Evolutionary conservation across 2,113 vertebrate genomes (phyloP), one percentile per base, ranked within the genome.

Genomic region (Tetraodon nigroviridis): DNA sequence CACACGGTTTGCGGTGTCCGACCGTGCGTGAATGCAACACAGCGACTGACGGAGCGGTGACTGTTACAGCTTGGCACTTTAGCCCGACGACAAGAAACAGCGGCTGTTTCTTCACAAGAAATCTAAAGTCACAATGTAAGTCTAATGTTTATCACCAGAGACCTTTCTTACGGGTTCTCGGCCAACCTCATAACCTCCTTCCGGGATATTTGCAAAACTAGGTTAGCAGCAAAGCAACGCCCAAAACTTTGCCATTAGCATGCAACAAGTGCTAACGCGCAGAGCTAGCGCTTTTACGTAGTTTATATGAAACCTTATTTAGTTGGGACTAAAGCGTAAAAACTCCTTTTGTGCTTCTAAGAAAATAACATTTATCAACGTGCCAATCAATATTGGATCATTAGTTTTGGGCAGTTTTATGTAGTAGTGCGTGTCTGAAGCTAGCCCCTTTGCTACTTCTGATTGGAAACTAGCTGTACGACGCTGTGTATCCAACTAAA

Each of bases 261-360:
- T 49, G 71, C 85, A 87, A 87, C 85, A 87, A 88, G 86, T 87
- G 82, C 65, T 86, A 72, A 17, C 46, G 42, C 22, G 11, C 3
- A 11, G 24, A 27, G 0, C 37, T 22, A n/a, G 4, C 32, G 8
- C 17, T 60, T 49, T 24, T 2, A 55, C 51, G 32, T 37, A 37
- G 32, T 37, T 37, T 37, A 37, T 37, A 11, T 11, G 8, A 37
- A 37, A 37, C 8, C 7, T 7, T 7, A 37, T 11, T 37, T 11
- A 37, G 8, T 37, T 37, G 6, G 2, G 14, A 17, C 14, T 44
- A 15, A 44, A 14, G 42, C 1, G 15, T 44, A 17, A 17, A 1
- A 44, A 17, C 14, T 44, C 13, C 17, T 44, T 44, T 6, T 15
- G 15, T 16, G 42, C 32, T 37, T 11, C 11, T 37, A 12, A 12